Evolutionary conservation across 2,113 vertebrate species (phyloP), one percentile per base, ranked within the genome.

Genomic region (Steatornis caripensis): DNA sequence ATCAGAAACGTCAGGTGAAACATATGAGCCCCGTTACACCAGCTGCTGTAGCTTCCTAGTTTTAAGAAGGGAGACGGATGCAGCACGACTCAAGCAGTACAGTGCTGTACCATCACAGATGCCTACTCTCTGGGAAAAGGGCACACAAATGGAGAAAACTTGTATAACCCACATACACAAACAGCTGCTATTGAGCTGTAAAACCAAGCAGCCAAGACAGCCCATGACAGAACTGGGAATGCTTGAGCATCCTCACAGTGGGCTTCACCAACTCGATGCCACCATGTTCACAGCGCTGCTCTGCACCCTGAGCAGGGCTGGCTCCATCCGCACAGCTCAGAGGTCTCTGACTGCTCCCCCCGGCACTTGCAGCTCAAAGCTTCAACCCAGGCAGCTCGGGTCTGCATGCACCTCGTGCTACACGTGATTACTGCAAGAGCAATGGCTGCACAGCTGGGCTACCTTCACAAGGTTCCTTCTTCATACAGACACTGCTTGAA

Each of bases 201-300:
- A 84, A 91, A 64, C 5, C 17, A 60, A 39, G 62, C 51, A 84
- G 66, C 27, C 45, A 46, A 43, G 91, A 37, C 2, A 36, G 45
- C 34, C 68, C 19, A 22, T 7, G 32, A 27, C 37, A 22, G 30
- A 64, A 37, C 27, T 12, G 4, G 24, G 36, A 29, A 21, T 6
- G 10, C 17, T 49, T 27, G 43, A 0, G 2, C 27, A 57, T 36
- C 53, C 34, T 68, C 34, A 26, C 10, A 39, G 45, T 2, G 21
- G 21, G 11, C 22, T 64, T 65, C 70, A 23, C 34, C 39, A 68
- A 24, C 37, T 71, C 4, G 0, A 26, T 36, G 34, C 34, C 54
- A 46, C 22, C 2, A 0, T 5, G 15, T 19, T 37, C 1, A 0
- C 41, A n/a, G 30, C 1, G 1, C 71, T 51, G 26, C 36, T 41